phyloP scores from a whole-genome alignment of 2,888 invertebrate species.

The Monochamus alternatus region DNA sequence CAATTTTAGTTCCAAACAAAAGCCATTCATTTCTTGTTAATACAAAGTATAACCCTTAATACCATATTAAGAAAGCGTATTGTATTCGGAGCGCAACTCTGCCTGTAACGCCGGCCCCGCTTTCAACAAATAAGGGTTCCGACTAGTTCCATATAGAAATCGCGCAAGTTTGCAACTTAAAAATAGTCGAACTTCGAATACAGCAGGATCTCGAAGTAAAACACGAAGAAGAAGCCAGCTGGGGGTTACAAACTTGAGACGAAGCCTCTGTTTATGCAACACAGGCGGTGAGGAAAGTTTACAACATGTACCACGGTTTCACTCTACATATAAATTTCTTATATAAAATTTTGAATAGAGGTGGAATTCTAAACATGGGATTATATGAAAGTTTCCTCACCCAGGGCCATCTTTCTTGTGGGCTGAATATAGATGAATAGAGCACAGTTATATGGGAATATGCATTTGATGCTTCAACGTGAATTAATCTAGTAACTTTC shows the following conservation, averaged over 20 bases:
- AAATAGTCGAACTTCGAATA: conserved; percentile 64
- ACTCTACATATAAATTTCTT: conserved; percentile 67
- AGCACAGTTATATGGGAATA: conserved; percentile 15
- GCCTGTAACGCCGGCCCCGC: conserved; percentile 40
- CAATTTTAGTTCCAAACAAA: conserved; percentile 66
- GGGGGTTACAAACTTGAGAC: conserved; percentile 59
- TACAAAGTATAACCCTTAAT: conserved; percentile 52
- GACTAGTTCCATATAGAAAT: conserved; percentile 63
- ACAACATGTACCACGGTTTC: conserved; percentile 67
- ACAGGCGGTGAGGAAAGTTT: conserved; percentile 65
- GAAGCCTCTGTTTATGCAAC: conserved; percentile 60
- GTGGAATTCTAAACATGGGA: conserved; percentile 57
- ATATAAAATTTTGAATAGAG: conserved; percentile 65
- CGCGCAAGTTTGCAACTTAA: conserved; percentile 65
- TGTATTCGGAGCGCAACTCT: conserved; percentile 16
- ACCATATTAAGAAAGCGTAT: conserved; percentile 28
- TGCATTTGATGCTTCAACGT: neutral
- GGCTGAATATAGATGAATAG: conserved; percentile 31
- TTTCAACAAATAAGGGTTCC: conserved; percentile 43
- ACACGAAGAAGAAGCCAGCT: conserved; percentile 65
- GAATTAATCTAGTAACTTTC: no score
- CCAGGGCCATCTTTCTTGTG: conserved; percentile 49
- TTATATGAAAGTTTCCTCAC: conserved; percentile 61
- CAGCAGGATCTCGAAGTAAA: conserved; percentile 60
- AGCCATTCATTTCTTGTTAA: conserved; percentile 66